A percentile compares a stretch with the other conserved stretches of the same genome.
Conservation (phyloP, 1,140 invertebrate species). For the Tetramorium parvispinum region DNA sequence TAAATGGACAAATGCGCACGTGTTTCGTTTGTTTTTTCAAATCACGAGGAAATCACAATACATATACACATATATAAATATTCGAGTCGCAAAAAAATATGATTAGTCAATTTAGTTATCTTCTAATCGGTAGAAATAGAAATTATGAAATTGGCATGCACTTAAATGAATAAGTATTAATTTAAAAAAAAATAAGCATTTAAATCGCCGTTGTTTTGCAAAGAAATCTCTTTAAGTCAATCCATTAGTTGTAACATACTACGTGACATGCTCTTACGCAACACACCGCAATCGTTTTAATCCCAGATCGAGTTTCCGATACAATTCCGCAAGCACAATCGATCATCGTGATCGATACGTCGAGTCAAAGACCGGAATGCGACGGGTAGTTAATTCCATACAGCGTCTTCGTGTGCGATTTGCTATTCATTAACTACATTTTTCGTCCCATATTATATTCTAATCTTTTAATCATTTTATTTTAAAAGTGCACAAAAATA, state of each 20-base stretch:
- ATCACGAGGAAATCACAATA: slow-evolving; percentile 67
- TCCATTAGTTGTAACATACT: slow-evolving; percentile 34
- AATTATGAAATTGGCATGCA: not conserved
- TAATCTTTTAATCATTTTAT: not conserved
- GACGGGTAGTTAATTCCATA: slow-evolving; percentile 44
- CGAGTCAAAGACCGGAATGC: slow-evolving; percentile 54
- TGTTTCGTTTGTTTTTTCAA: slow-evolving; percentile 1
- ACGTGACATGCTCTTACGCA: slow-evolving; percentile 58
- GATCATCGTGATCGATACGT: slow-evolving; percentile 76
- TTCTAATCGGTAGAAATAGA: not conserved
- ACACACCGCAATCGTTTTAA: slow-evolving; percentile 65
- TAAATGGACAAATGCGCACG: slow-evolving; percentile 45
- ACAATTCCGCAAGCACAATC: slow-evolving; percentile 73
- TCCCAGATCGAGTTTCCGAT: slow-evolving; percentile 75
- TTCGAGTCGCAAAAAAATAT: not conserved
- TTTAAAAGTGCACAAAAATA: not conserved
- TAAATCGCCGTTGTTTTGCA: not conserved
- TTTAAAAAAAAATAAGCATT: not conserved
- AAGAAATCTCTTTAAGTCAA: slow-evolving; percentile 21
- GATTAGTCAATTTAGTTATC: not conserved
- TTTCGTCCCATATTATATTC: not conserved
- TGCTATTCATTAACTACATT: slow-evolving; percentile 57
- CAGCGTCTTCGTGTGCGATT: slow-evolving; percentile 43
- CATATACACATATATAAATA: slow-evolving; percentile 60
- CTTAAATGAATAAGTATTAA: slow-evolving; percentile 6